These are phyloP conservation scores for Drepana falcataria DNA, from an alignment of 2,888 invertebrate genomes.

Conservation along the genomic window DNA sequence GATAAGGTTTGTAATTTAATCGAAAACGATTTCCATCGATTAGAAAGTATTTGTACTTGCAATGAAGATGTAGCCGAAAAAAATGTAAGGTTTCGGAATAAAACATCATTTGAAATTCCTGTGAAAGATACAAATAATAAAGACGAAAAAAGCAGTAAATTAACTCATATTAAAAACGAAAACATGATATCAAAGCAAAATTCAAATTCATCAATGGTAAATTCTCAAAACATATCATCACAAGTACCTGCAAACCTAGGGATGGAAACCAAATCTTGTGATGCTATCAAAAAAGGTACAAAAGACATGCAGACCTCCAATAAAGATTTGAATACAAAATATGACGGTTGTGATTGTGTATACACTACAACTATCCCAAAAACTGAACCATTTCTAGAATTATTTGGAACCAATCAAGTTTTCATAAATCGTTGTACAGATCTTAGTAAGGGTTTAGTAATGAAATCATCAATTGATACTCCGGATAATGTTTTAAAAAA, in stretches of 20 bases:
- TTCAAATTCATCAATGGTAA: slow-evolving; percentile 17
- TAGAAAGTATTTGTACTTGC: slow-evolving; percentile 46
- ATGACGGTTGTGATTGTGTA: slow-evolving; percentile 18
- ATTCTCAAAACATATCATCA: slow-evolving; percentile 27
- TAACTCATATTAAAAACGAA: neutral
- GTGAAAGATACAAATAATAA: slow-evolving; percentile 27
- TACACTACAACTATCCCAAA: slow-evolving; percentile 5
- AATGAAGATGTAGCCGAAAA: slow-evolving; percentile 9
- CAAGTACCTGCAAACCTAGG: slow-evolving; percentile 32
- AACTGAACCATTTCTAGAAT: neutral
- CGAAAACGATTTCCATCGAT: slow-evolving; percentile 58
- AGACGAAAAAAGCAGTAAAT: neutral
- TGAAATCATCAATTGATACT: neutral
- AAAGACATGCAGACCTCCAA: slow-evolving; percentile 23
- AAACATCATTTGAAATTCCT: slow-evolving; percentile 19
- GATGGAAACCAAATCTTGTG: slow-evolving; percentile 39
- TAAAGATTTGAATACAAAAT: slow-evolving; percentile 2
- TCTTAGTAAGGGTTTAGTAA: neutral
- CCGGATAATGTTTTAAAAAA: neutral
- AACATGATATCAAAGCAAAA: slow-evolving; percentile 12
- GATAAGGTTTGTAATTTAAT: slow-evolving; percentile 54
- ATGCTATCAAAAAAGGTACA: slow-evolving; percentile 20
- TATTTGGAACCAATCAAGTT: slow-evolving; percentile 15
- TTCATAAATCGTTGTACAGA: slow-evolving; percentile 20
- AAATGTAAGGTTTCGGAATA: slow-evolving; percentile 5